A percentile compares a stretch with the other conserved stretches of the same genome.
Evolutionary conservation across 2,797 vertebrate species (phyloP).

Genomic region (Sphenodon punctatus): DNA sequence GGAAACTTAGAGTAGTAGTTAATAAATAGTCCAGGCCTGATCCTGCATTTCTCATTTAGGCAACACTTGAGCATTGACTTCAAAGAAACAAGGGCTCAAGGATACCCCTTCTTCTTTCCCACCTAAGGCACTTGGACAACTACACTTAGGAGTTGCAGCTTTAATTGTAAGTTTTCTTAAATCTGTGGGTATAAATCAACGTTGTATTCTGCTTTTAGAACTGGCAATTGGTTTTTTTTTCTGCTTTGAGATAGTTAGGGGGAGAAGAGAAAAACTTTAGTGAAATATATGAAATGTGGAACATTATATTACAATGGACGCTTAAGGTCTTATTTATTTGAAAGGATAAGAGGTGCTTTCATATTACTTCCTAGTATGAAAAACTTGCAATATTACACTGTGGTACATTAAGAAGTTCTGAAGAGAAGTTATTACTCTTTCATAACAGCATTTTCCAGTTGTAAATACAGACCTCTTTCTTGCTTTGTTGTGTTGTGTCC

Average conservation of each 20-base stretch:
- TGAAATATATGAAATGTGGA: background rate
- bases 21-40: background rate
- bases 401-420: background rate
- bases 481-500: background rate
- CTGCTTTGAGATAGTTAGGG: too few species aligned
- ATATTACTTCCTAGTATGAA: background rate
- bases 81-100: background rate
- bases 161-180: background rate
- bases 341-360: background rate
- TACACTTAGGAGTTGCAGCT: slow-evolving; percentile 2
- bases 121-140: background rate
- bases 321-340: slow-evolving; percentile 10
- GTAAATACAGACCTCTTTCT: background rate
- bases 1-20: background rate
- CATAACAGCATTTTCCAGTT: slow-evolving; percentile 19
- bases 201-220: background rate
- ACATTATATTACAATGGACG: background rate
- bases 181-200: background rate
- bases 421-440: slow-evolving; percentile 5
- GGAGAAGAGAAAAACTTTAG: background rate
- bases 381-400: background rate
- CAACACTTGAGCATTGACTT: background rate
- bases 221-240: background rate
- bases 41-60: background rate
- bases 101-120: background rate